phyloP scores from a whole-genome alignment of 2,113 vertebrate species.

The Alethe castanea region DNA sequence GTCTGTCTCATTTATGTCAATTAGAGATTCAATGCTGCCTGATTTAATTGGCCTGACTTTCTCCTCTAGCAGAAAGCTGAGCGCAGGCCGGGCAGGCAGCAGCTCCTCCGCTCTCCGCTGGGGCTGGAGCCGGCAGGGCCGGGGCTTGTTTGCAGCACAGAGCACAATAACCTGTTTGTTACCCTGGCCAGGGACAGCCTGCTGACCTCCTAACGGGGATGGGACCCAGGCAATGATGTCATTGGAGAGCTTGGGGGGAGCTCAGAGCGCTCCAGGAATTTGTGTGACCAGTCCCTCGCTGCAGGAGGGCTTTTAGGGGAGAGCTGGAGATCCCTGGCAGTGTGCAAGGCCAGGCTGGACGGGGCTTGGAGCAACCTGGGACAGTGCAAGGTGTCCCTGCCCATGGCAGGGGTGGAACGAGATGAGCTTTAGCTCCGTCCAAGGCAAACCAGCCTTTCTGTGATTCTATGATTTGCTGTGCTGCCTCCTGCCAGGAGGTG shows the following conservation, averaged over 20 bases:
- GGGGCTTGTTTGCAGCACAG: background rate
- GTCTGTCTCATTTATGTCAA: conserved; percentile 78
- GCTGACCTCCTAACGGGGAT: background rate
- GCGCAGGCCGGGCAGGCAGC: background rate
- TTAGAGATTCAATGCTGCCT: conserved; percentile 73
- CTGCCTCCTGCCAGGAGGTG: background rate
- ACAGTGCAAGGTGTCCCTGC: background rate
- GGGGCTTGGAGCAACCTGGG: background rate
- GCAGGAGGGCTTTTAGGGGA: fast-evolving
- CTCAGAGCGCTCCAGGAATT: background rate
- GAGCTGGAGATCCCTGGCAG: background rate
- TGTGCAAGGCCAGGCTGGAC: background rate
- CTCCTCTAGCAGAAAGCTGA: conserved; percentile 32
- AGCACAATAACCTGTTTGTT: conserved; percentile 59
- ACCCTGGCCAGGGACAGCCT: background rate
- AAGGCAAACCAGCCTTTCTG: background rate
- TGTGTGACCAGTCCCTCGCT: background rate
- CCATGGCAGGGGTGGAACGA: background rate
- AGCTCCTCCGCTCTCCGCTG: background rate
- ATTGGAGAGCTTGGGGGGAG: background rate
- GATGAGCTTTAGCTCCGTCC: background rate
- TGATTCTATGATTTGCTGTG: background rate
- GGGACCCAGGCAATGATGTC: background rate
- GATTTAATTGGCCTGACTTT: conserved; percentile 74
- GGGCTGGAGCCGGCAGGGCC: background rate